phyloP scores from a whole-genome alignment of 2,888 invertebrate genomes.

The Hoplodrina blanda region DNA sequence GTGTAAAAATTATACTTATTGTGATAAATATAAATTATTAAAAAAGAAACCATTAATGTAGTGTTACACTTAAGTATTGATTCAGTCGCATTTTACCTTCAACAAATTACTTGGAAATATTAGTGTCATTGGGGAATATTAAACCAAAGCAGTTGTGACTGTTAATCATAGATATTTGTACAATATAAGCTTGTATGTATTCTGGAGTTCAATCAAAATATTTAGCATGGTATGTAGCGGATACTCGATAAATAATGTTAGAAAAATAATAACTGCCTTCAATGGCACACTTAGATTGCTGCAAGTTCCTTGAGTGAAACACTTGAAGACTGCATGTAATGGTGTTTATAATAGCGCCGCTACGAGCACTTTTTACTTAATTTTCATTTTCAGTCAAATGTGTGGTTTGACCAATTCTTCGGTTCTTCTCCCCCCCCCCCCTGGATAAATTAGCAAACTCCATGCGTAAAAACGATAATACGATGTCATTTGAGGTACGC shows the following conservation, averaged over 20 bases:
- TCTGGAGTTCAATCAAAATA: constrained; percentile 30
- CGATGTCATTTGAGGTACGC: too few relatives aligned
- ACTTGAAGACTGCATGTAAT: constrained; percentile 24
- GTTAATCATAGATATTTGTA: constrained; percentile 37
- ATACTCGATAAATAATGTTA: constrained; percentile 15
- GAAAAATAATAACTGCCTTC: constrained; percentile 14
- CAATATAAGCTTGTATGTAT: constrained; percentile 27
- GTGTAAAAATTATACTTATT: constrained; percentile 56
- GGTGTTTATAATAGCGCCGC: constrained; percentile 16
- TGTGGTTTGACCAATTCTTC: constrained; percentile 15
- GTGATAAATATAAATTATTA: constrained; percentile 68
- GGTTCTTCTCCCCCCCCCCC: too few relatives aligned
- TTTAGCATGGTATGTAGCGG: constrained; percentile 29
- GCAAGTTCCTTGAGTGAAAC: constrained; percentile 35
- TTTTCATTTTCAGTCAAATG: constrained; percentile 19
- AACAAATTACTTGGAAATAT: constrained; percentile 26
- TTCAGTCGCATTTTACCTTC: constrained; percentile 53
- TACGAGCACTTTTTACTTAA: constrained; percentile 13
- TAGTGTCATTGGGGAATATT: constrained; percentile 28
- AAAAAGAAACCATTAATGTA: constrained; percentile 54
- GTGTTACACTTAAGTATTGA: constrained; percentile 39
- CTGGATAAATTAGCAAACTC: not conserved
- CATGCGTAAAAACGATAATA: too few relatives aligned
- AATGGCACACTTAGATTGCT: constrained; percentile 22
- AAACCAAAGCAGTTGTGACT: constrained; percentile 57